Percentiles rank a stretch among this genome's conserved stretches.
These are phyloP conservation scores for Amiota communis DNA, from an alignment of 2,888 invertebrate species.

Conservation along the genomic window DNA sequence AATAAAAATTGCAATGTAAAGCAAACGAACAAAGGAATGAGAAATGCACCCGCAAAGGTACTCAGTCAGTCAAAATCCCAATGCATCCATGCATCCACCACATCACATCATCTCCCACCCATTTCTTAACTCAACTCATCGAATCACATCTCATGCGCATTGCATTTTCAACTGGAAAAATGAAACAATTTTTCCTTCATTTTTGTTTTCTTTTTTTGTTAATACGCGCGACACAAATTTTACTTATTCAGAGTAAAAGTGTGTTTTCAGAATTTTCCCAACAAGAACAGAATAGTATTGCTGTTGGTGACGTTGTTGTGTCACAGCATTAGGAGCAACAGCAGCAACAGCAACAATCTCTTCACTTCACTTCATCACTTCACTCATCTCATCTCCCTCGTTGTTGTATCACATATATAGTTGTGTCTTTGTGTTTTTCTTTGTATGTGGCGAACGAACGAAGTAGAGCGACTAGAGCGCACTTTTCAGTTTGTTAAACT, in stretches of 20 bases:
- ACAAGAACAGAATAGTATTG: background rate
- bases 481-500: conserved; percentile 64
- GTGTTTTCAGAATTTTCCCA: conserved; percentile 52
- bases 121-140: too few relatives aligned
- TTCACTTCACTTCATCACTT: background rate
- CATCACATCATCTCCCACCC: too few relatives aligned
- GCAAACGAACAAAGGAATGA: background rate
- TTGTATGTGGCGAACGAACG: conserved; percentile 63
- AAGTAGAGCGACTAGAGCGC: conserved; percentile 33
- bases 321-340: background rate
- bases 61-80: background rate
- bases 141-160: background rate
- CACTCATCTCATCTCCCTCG: conserved; percentile 47
- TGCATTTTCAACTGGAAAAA: conserved; percentile 17
- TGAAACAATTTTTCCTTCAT: background rate
- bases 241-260: conserved; percentile 46
- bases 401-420: background rate
- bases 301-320: background rate
- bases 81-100: too few relatives aligned
- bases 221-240: conserved; percentile 43
- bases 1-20: background rate
- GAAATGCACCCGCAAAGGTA: conserved; percentile 15
- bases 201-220: too few relatives aligned
- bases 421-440: conserved; percentile 31
- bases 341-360: background rate